Percentiles rank a stretch among this genome's conserved stretches.
Evolutionary conservation across 2,888 invertebrate genomes (phyloP).

Genomic region (Diarsia mendica): DNA sequence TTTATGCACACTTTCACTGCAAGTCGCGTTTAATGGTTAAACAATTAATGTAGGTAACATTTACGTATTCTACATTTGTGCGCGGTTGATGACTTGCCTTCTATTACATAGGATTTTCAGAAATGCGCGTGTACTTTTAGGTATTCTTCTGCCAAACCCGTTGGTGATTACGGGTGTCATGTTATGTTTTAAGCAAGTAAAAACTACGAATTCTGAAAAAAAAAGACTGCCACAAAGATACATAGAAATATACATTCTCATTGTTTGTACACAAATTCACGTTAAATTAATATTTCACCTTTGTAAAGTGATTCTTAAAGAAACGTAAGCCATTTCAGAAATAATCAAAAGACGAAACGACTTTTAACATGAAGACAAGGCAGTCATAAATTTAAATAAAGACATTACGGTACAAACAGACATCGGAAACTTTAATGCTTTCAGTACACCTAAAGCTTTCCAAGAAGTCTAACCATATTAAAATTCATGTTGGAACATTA

Average conservation of each 20-base stretch:
- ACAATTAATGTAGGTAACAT: not conserved
- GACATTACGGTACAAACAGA: slow-evolving; percentile 22
- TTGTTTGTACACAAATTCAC: not conserved
- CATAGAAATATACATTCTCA: not conserved
- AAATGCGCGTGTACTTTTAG: too few species aligned
- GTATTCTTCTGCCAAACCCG: too few species aligned
- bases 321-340: slow-evolving; percentile 7
- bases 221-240: not conserved
- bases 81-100: too few species aligned
- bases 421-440: slow-evolving; percentile 22
- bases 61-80: too few species aligned
- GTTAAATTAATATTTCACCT: not conserved
- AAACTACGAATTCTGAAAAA: not conserved
- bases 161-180: too few species aligned
- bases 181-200: not conserved
- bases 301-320: slow-evolving; percentile 7
- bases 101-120: too few species aligned
- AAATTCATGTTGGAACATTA: slow-evolving; percentile 40
- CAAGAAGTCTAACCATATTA: slow-evolving; percentile 34
- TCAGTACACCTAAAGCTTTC: slow-evolving; percentile 23
- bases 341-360: slow-evolving; percentile 7
- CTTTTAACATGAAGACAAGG: slow-evolving; percentile 5
- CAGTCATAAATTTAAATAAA: slow-evolving; percentile 31
- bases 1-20: not conserved
- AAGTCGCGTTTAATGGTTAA: not conserved